phyloP scores from a whole-genome alignment of 1,140 invertebrate species.

The Mizuhopecten yessoensis region DNA sequence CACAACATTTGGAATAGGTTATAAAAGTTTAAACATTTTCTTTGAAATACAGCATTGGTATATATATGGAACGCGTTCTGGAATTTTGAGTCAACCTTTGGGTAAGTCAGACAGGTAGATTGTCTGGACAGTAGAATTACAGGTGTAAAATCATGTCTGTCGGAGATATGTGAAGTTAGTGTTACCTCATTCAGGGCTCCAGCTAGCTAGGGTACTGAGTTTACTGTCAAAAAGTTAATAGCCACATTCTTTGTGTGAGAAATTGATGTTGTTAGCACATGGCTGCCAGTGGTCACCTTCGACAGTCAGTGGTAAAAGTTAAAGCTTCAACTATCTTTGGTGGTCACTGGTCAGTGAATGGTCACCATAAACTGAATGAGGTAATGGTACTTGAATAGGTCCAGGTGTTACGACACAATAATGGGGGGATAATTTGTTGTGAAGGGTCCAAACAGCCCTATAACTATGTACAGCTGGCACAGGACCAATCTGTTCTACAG shows the following conservation, averaged over 20 bases:
- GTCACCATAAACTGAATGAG: not conserved
- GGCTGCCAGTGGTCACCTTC: not conserved
- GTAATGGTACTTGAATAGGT: constrained; percentile 20
- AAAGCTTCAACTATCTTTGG: not conserved
- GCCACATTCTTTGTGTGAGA: not conserved
- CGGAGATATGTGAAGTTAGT: not conserved
- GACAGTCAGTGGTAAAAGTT: not conserved
- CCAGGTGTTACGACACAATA: constrained; percentile 4
- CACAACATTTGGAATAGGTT: too few relatives aligned
- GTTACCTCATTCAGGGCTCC: not conserved
- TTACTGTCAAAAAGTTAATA: constrained; percentile 11
- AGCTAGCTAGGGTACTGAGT: not conserved
- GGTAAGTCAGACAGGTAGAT: too few relatives aligned
- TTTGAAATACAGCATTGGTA: too few relatives aligned
- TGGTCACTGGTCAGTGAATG: constrained; percentile 4
- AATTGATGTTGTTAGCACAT: constrained; percentile 29
- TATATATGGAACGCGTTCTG: too few relatives aligned
- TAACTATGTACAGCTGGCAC: not conserved
- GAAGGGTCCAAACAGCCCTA: not conserved
- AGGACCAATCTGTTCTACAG: not conserved
- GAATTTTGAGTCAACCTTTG: too few relatives aligned
- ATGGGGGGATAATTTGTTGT: constrained; percentile 22
- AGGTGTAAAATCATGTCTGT: not conserved
- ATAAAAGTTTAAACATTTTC: too few relatives aligned
- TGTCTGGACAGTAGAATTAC: too few relatives aligned